Percentiles rank a stretch among this genome's conserved stretches.
phyloP scores from a whole-genome alignment of 2,888 invertebrate species.

The Toxonevra muliebris region DNA sequence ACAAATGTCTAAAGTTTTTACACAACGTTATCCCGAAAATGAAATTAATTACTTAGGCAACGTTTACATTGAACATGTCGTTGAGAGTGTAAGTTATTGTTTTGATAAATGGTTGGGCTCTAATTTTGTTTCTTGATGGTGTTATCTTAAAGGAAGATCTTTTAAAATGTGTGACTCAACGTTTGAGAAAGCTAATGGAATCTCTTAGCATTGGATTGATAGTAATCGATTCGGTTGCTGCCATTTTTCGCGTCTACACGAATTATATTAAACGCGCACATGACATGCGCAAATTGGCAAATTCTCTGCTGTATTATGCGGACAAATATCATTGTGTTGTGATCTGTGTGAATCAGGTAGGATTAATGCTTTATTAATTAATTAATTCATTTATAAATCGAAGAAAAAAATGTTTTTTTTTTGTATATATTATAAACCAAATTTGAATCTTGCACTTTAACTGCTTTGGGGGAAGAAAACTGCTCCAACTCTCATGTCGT shows the following conservation, averaged over 20 bases:
- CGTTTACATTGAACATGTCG: slow-evolving; percentile 74
- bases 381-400: too few relatives aligned
- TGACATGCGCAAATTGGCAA: slow-evolving; percentile 69
- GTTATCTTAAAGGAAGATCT: slow-evolving; percentile 66
- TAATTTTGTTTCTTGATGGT: background rate
- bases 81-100: slow-evolving; percentile 64
- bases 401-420: too few relatives aligned
- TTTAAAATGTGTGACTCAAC: slow-evolving; percentile 67
- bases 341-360: slow-evolving; percentile 79
- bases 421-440: too few relatives aligned
- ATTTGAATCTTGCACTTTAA: too few relatives aligned
- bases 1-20: slow-evolving; percentile 66
- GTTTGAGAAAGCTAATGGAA: slow-evolving; percentile 68
- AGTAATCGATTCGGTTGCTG: slow-evolving; percentile 79
- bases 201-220: slow-evolving; percentile 70
- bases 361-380: background rate
- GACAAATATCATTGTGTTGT: slow-evolving; percentile 69
- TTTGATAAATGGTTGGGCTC: background rate
- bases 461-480: too few relatives aligned
- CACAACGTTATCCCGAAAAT: slow-evolving; percentile 54
- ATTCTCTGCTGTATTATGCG: slow-evolving; percentile 68
- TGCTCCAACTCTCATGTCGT: too few relatives aligned
- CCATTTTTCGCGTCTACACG: slow-evolving; percentile 71
- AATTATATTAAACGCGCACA: slow-evolving; percentile 67
- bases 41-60: slow-evolving; percentile 67